A percentile compares a stretch with the other conserved stretches of the same genome.
These are phyloP conservation scores for Anorthoa munda DNA, from an alignment of 2,888 invertebrate genomes.

Conservation along the genomic window DNA sequence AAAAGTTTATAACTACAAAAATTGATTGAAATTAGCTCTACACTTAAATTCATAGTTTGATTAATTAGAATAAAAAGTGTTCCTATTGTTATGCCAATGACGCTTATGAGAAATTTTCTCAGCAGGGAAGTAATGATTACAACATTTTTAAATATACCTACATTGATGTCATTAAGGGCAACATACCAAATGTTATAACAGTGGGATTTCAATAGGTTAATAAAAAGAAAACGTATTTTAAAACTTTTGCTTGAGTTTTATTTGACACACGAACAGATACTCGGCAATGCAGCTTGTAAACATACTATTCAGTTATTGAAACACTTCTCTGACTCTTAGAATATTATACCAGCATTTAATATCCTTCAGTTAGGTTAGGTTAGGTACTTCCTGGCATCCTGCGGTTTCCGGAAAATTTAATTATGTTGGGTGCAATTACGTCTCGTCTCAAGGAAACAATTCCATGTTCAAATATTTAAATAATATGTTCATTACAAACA, in stretches of 20 bases:
- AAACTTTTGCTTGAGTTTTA: too few relatives aligned
- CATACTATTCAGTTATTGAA: slow-evolving; percentile 5
- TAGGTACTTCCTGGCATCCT: slow-evolving; percentile 7
- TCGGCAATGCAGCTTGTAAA: neutral
- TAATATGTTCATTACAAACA: neutral
- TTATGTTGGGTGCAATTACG: slow-evolving; percentile 27
- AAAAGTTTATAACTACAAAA: too few relatives aligned
- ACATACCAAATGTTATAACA: neutral
- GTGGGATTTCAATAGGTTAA: too few relatives aligned
- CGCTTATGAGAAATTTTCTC: slow-evolving; percentile 14
- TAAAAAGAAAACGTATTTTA: too few relatives aligned
- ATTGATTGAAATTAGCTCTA: too few relatives aligned
- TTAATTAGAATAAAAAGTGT: slow-evolving; percentile 23
- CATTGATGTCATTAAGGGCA: neutral
- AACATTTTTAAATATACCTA: neutral
- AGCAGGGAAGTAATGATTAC: slow-evolving; percentile 40
- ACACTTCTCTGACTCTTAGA: neutral
- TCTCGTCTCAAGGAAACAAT: slow-evolving; percentile 7
- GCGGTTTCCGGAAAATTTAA: slow-evolving; percentile 19
- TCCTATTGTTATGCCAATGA: slow-evolving; percentile 24
- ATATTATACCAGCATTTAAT: slow-evolving; percentile 15
- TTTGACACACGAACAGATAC: neutral
- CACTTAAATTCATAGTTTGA: slow-evolving; percentile 13
- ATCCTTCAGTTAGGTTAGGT: slow-evolving; percentile 1
- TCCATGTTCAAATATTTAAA: slow-evolving; percentile 9